Conservation (phyloP, 2,888 invertebrate species). For the Drosophila tanythrix region DNA sequence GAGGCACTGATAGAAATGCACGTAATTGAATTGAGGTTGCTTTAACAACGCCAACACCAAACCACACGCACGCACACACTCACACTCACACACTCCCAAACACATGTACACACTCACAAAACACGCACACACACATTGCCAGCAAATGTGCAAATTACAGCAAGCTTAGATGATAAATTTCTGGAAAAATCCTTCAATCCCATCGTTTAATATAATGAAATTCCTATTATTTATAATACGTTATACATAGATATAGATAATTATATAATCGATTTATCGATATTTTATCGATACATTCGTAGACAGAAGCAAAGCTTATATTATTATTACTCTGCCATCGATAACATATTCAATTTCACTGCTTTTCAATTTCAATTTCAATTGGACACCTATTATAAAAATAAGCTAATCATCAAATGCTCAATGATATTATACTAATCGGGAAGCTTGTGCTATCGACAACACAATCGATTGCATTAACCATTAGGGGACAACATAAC, state of each 20-base stretch:
- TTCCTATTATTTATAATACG: not conserved
- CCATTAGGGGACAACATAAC: not conserved
- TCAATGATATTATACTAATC: not conserved
- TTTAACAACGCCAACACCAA: not conserved
- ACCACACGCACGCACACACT: not conserved
- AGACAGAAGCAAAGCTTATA: not conserved
- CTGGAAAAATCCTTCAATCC: not conserved
- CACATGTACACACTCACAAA: not conserved
- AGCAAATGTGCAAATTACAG: not conserved
- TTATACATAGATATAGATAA: not conserved
- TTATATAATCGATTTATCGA: not conserved
- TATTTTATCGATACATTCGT: not conserved
- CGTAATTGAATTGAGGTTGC: slow-evolving; percentile 30
- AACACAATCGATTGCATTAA: not conserved
- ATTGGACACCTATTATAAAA: not conserved
- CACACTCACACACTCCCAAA: not conserved
- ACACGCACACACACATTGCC: not conserved
- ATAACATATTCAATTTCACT: not conserved
- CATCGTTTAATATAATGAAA: not conserved
- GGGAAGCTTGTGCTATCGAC: not conserved
- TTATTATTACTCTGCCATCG: not conserved
- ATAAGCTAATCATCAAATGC: not conserved
- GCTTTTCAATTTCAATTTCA: too few relatives aligned
- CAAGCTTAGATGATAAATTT: not conserved
- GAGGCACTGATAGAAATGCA: slow-evolving; percentile 7